phyloP scores from a whole-genome alignment of 2,888 invertebrate species.

The Patella depressa region DNA sequence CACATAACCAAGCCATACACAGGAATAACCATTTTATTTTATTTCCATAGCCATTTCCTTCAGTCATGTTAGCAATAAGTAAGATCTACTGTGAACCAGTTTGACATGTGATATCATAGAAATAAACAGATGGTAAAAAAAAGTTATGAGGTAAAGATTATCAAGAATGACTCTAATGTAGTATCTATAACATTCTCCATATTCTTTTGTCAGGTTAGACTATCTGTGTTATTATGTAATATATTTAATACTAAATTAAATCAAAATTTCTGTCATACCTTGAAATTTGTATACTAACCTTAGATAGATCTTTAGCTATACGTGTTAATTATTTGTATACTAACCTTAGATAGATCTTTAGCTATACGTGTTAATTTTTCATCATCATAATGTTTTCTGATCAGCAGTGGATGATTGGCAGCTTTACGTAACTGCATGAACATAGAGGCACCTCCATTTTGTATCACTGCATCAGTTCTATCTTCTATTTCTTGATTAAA shows the following conservation, averaged over 20 bases:
- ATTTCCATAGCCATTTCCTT: too few relatives aligned
- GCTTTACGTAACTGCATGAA: conserved; percentile 90
- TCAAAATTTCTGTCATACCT: too few relatives aligned
- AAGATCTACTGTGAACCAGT: too few relatives aligned
- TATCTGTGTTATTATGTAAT: background rate
- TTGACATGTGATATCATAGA: too few relatives aligned
- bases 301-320: conserved; percentile 77
- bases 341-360: conserved; percentile 67
- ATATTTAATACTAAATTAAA: background rate
- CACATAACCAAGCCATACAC: too few relatives aligned
- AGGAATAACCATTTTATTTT: too few relatives aligned
- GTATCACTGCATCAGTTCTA: conserved; percentile 25
- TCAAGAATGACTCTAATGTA: background rate
- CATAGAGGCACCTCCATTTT: conserved; percentile 56
- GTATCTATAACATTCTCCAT: conserved; percentile 11
- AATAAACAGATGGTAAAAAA: conserved; percentile 15
- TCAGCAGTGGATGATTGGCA: conserved; percentile 92
- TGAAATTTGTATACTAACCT: conserved; percentile 43
- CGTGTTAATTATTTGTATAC: conserved; percentile 74
- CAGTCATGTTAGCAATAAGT: too few relatives aligned
- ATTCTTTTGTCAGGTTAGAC: background rate
- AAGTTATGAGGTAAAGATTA: background rate
- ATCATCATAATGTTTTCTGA: conserved; percentile 80
- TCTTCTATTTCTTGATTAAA: conserved; percentile 44
- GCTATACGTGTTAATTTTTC: conserved; percentile 79